Evolutionary conservation across 2,113 vertebrate species (phyloP).

Genomic region (Balaeniceps rex): DNA sequence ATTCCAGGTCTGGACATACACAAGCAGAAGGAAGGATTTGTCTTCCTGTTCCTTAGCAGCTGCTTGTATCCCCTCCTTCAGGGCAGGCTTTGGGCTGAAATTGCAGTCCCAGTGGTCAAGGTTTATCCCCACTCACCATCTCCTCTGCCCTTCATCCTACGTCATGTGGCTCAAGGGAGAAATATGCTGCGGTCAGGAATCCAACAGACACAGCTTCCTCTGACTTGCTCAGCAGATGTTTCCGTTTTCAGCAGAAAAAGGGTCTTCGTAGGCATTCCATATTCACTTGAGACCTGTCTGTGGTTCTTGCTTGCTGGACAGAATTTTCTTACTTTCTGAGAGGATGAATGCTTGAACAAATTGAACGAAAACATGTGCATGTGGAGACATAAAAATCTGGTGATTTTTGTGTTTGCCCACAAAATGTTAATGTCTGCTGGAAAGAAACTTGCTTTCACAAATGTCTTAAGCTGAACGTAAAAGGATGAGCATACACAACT

Average conservation of each 20-base stretch:
- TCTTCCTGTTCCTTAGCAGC: neutral
- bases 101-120: neutral
- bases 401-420: neutral
- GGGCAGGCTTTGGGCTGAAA: neutral
- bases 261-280: neutral
- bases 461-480: neutral
- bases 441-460: neutral
- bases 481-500: neutral
- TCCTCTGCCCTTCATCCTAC: neutral
- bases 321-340: neutral
- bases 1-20: neutral
- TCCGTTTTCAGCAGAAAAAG: neutral
- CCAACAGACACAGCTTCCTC: neutral
- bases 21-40: neutral
- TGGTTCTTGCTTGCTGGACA: neutral
- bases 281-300: neutral
- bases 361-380: accelerated
- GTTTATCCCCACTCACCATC: neutral
- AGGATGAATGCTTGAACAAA: neutral
- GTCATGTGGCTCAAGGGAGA: neutral
- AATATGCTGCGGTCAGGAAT: neutral
- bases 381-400: neutral
- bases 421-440: neutral
- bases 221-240: neutral
- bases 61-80: neutral